Evolutionary conservation across 2,113 vertebrate genomes (phyloP).

Genomic region (Urocolius indicus): DNA sequence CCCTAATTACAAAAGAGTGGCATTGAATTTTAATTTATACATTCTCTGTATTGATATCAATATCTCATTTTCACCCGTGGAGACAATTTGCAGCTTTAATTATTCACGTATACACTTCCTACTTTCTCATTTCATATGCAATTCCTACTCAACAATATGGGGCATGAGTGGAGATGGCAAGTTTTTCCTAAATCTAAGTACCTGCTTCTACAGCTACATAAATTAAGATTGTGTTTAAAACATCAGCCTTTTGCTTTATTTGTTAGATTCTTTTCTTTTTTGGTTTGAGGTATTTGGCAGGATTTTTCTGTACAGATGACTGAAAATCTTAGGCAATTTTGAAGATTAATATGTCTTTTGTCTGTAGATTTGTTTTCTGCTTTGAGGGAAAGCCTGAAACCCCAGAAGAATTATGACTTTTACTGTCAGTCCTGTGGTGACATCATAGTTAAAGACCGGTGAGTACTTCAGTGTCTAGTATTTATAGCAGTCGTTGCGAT

Average conservation of each 20-base stretch:
- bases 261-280: neutral
- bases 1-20: neutral
- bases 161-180: neutral
- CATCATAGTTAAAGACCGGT: conserved; percentile 84
- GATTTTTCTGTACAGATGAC: neutral
- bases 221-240: neutral
- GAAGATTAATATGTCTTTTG: conserved; percentile 15
- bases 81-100: neutral
- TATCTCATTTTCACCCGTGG: neutral
- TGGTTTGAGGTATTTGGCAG: neutral
- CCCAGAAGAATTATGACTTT: conserved; percentile 81
- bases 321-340: neutral
- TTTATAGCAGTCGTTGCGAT: neutral
- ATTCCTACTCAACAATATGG: neutral
- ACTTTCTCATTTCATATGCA: neutral
- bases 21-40: neutral
- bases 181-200: neutral
- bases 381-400: conserved; percentile 77
- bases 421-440: conserved; percentile 90
- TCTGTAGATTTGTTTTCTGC: conserved; percentile 76
- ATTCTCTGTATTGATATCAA: neutral
- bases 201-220: neutral
- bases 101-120: neutral
- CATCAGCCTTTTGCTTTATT: neutral
- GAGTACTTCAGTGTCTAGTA: conserved; percentile 65